These are phyloP conservation scores for Torymus auratus DNA, from an alignment of 2,888 invertebrate species.

Conservation along the genomic window DNA sequence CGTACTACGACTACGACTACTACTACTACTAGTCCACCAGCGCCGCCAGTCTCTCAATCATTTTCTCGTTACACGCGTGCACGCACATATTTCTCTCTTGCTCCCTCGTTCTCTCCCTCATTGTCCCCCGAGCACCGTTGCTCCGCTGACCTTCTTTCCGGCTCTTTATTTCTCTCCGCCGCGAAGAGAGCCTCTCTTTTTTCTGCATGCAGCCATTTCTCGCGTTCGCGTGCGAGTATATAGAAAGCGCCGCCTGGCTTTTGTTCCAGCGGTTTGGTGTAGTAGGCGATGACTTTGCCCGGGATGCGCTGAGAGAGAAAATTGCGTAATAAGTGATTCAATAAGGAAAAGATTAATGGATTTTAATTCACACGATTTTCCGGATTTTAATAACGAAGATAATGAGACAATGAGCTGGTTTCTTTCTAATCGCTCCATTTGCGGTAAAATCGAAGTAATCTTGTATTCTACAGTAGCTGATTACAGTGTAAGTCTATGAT, in stretches of 20 bases:
- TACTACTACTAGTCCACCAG: neutral
- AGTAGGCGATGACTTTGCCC: too few relatives aligned
- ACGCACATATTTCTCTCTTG: conserved; percentile 8
- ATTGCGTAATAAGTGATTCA: too few relatives aligned
- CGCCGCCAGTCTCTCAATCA: conserved; percentile 42
- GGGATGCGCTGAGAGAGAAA: too few relatives aligned
- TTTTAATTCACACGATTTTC: neutral
- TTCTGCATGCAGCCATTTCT: neutral
- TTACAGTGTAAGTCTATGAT: too few relatives aligned
- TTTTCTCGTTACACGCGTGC: conserved; percentile 48
- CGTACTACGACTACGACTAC: conserved; percentile 1
- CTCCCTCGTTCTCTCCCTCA: neutral
- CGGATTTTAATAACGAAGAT: too few relatives aligned
- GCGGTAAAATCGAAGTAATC: too few relatives aligned
- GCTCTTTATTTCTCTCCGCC: conserved; percentile 6
- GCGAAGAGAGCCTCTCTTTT: neutral
- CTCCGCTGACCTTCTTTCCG: conserved; percentile 42
- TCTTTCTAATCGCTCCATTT: too few relatives aligned
- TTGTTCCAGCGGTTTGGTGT: too few relatives aligned
- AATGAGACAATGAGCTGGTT: too few relatives aligned
- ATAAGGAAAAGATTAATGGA: neutral
- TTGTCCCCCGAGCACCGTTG: conserved; percentile 33
- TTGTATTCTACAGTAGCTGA: too few relatives aligned
- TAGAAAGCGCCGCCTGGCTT: too few relatives aligned
- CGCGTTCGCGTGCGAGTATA: too few relatives aligned